Evolutionary conservation across 1,140 invertebrate genomes (phyloP), one percentile per base, ranked within the genome.

Genomic region (Monomorium pharaonis): DNA sequence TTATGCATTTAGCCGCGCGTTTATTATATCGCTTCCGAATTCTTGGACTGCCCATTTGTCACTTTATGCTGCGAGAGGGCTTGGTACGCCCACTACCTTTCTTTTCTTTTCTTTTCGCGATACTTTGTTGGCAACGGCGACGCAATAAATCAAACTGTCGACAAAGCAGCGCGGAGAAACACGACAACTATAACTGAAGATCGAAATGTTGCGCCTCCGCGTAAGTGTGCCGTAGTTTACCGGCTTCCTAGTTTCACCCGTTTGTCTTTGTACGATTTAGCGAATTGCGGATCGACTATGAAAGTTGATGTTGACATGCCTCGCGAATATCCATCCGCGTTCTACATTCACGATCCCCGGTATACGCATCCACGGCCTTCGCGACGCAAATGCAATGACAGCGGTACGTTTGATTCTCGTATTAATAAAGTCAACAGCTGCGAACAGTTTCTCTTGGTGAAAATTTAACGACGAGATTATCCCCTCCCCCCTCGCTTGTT

Each of bases 241-340:
- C 51, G 18, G 2, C n/a, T 74, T 18, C 12, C 56, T 7, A 47
- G 51, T 58, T 47, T 83, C 78, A 58, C 14, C 27, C n/a, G 42
- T 83, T 83, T 83, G 78, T 74, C 78, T 83, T 74, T 58, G 67
- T 33, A 33, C 51, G 24, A 72, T 74, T 54, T 33, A 72, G 42
- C 49, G 65, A 81, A 81, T 81, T 27, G 78, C 16, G 37, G 5
- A 72, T 81, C 37, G 67, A 18, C 67, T 44, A 74, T 74, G 67
- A 74, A 74, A 83, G 67, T 74, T 72, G 37, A 33, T 56, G 51
- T 81, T 72, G 78, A 81, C 78, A 74, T 56, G 42, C 18, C 78
- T 74, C 24, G 51, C 30, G n/a, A 72, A 74, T 60, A 74, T 60
- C 33, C 51, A 72, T 72, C 14, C 42, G 78, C 51, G 78, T 81